Conservation (phyloP, 2,113 vertebrate species). For the Ammospiza nelsoni region DNA sequence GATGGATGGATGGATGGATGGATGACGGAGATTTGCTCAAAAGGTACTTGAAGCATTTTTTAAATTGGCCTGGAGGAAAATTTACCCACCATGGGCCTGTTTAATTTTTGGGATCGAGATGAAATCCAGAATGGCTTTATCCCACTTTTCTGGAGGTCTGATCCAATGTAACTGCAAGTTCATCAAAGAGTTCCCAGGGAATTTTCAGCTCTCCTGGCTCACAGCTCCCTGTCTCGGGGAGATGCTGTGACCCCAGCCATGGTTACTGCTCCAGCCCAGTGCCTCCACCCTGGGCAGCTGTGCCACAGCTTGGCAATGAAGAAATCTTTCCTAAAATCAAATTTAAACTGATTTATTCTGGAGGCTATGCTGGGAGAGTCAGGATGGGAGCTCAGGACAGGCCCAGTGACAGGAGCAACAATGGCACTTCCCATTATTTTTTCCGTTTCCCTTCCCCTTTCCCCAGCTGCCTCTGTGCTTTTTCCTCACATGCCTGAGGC, state of each 20-base stretch:
- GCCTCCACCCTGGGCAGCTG: not conserved
- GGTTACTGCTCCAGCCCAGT: not conserved
- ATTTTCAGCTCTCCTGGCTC: not conserved
- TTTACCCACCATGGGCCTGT: not conserved
- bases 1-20: not conserved
- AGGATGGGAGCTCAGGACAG: not conserved
- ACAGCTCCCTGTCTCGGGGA: not conserved
- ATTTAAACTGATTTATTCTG: not conserved
- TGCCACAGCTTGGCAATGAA: not conserved
- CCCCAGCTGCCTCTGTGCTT: not conserved
- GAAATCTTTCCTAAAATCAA: not conserved
- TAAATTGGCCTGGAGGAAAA: not conserved
- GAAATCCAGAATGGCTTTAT: not conserved
- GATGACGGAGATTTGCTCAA: not conserved
- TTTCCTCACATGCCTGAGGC: fast-evolving
- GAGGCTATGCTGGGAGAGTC: not conserved
- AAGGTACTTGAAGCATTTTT: not conserved
- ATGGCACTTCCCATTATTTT: not conserved
- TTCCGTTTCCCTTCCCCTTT: not conserved
- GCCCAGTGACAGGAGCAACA: fast-evolving
- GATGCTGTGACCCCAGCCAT: fast-evolving
- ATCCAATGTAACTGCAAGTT: fast-evolving
- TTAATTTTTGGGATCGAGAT: not conserved
- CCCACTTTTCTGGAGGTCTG: not conserved
- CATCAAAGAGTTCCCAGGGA: not conserved